phyloP scores from a whole-genome alignment of 2,888 invertebrate species.

The Pyrgus malvae region DNA sequence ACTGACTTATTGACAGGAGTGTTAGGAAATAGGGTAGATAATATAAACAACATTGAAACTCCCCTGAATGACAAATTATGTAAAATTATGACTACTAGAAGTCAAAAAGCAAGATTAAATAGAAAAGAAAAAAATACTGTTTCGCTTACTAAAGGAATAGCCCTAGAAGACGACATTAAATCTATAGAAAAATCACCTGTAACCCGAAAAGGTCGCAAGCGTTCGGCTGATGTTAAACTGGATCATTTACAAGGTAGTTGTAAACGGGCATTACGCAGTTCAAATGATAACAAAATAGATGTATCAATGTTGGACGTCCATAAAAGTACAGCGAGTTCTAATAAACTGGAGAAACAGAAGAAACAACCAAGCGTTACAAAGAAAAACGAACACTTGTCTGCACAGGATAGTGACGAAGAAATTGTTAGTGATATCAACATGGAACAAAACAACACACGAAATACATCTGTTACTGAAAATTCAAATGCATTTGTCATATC shows the following conservation, averaged over 20 bases:
- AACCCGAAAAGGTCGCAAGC: slow-evolving; percentile 41
- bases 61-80: not conserved
- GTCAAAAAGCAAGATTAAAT: slow-evolving; percentile 36
- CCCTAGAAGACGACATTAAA: not conserved
- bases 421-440: no score
- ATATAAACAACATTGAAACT: not conserved
- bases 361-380: no score
- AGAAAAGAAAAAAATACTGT: slow-evolving; percentile 27
- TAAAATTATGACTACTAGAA: slow-evolving; percentile 37
- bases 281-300: slow-evolving; percentile 24
- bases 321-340: not conserved
- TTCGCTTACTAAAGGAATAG: not conserved
- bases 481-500: no score
- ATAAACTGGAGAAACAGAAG: no score
- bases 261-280: slow-evolving; percentile 54
- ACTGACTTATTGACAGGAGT: not conserved
- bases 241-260: slow-evolving; percentile 19
- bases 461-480: no score
- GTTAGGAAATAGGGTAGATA: no score
- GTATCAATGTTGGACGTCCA: not conserved
- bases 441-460: no score
- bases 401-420: no score
- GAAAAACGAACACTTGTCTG: no score
- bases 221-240: slow-evolving; percentile 36
- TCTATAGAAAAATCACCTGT: slow-evolving; percentile 11